These are phyloP conservation scores for Pelvicachromis taeniatus DNA, from an alignment of 2,113 vertebrate species.

Conservation along the genomic window DNA sequence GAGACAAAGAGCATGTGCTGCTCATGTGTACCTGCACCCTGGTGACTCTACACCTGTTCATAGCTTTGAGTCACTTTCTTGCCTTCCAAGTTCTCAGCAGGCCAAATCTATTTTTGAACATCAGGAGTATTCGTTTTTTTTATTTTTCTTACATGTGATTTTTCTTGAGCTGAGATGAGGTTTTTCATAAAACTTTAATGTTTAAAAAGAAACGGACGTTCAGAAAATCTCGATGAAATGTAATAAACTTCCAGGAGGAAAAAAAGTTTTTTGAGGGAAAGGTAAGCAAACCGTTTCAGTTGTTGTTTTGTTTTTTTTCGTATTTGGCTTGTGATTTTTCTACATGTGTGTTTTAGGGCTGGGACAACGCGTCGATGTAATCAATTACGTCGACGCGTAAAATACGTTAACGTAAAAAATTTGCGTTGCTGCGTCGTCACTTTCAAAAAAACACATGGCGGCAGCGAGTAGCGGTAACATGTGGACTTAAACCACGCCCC, in stretches of 20 bases:
- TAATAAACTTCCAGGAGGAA: accelerated
- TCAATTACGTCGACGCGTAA: too few relatives aligned
- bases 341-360: not conserved
- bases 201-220: not conserved
- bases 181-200: not conserved
- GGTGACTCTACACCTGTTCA: slow-evolving; percentile 45
- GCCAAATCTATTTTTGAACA: not conserved
- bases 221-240: not conserved
- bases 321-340: not conserved
- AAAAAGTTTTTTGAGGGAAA: accelerated
- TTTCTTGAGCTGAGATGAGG: not conserved
- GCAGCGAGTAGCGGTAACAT: too few relatives aligned
- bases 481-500: too few relatives aligned
- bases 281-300: not conserved
- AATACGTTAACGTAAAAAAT: too few relatives aligned
- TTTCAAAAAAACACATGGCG: too few relatives aligned
- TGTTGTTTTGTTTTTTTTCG: not conserved
- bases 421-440: too few relatives aligned
- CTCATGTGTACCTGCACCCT: slow-evolving; percentile 4
- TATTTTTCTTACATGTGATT: not conserved
- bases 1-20: not conserved
- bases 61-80: slow-evolving; percentile 17
- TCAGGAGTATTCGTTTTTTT: accelerated
- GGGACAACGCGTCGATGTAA: too few relatives aligned
- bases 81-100: not conserved